These are phyloP conservation scores for Nematopogon swammerdamellus DNA, from an alignment of 2,888 invertebrate species.

Conservation along the genomic window DNA sequence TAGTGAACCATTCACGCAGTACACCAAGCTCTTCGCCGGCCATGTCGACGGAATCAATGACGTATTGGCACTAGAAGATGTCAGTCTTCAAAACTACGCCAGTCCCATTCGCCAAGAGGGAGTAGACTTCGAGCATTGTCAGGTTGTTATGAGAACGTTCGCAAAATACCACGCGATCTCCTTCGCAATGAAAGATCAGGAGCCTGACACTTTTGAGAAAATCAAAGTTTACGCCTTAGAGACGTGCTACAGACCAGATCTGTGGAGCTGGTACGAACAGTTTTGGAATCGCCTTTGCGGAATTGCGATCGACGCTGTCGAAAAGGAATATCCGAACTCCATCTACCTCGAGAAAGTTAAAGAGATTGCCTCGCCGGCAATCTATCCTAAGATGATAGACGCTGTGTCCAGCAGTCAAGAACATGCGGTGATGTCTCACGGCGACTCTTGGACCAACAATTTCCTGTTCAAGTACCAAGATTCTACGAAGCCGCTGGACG, in stretches of 20 bases:
- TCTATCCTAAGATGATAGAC: slow-evolving; percentile 44
- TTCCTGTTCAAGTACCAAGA: slow-evolving; percentile 53
- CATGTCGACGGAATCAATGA: slow-evolving; percentile 52
- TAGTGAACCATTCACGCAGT: slow-evolving; percentile 47
- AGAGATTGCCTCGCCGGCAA: slow-evolving; percentile 47
- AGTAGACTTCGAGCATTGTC: slow-evolving; percentile 46
- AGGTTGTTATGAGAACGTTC: slow-evolving; percentile 43
- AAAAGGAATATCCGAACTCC: slow-evolving; percentile 58
- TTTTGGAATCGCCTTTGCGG: slow-evolving; percentile 48
- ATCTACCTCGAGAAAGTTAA: slow-evolving; percentile 55
- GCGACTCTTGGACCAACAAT: slow-evolving; percentile 76
- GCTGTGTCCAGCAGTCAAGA: slow-evolving; percentile 28
- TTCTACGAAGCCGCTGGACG: slow-evolving; percentile 25
- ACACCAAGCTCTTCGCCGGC: slow-evolving; percentile 39
- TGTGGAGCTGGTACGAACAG: slow-evolving; percentile 54
- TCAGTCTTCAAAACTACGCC: slow-evolving; percentile 36
- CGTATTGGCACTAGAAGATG: slow-evolving; percentile 56
- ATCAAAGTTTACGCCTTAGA: slow-evolving; percentile 43
- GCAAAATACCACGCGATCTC: slow-evolving; percentile 60
- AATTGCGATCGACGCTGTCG: slow-evolving; percentile 61
- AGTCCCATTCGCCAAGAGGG: slow-evolving; percentile 43
- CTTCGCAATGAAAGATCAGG: slow-evolving; percentile 55
- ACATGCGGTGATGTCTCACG: slow-evolving; percentile 63
- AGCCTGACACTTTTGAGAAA: slow-evolving; percentile 42
- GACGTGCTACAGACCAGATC: slow-evolving; percentile 53